Conservation (phyloP, 2,797 vertebrate genomes). For the Sandelia bainsii region DNA sequence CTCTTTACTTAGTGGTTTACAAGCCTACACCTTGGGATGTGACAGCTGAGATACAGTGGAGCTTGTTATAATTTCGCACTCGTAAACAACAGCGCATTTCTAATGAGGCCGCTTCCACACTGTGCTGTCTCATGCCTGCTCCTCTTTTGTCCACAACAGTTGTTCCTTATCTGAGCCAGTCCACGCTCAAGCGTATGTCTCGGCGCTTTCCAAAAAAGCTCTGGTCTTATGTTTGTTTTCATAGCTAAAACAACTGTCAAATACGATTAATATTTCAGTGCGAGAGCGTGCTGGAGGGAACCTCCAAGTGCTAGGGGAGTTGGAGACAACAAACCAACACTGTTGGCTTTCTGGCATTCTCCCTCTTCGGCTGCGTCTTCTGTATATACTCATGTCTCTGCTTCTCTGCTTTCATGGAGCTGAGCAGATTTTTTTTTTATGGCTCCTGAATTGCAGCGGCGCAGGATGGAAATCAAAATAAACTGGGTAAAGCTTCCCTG, state of each 20-base stretch:
- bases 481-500: conserved; percentile 16
- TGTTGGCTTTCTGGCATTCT: conserved; percentile 51
- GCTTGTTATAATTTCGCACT: conserved; percentile 49
- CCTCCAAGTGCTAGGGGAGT: conserved; percentile 61
- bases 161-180: conserved; percentile 54
- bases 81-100: conserved; percentile 43
- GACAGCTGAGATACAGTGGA: conserved; percentile 31
- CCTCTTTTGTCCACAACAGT: conserved; percentile 40
- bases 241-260: conserved; percentile 79
- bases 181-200: conserved; percentile 29
- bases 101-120: conserved; percentile 52
- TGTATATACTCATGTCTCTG: not conserved
- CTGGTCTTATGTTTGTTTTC: conserved; percentile 71
- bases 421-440: conserved; percentile 33
- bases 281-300: conserved; percentile 69
- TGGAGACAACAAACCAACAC: conserved; percentile 63
- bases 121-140: conserved; percentile 29
- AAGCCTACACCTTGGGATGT: conserved; percentile 2
- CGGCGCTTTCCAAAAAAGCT: conserved; percentile 43
- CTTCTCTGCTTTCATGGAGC: conserved; percentile 26
- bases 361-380: conserved; percentile 19
- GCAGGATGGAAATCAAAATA: conserved; percentile 40
- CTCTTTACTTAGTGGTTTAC: conserved; percentile 11
- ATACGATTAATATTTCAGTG: conserved; percentile 82
- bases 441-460: conserved; percentile 31